These are phyloP conservation scores for Lagorchestes hirsutus DNA, from an alignment of 2,797 vertebrate species.

Conservation along the genomic window DNA sequence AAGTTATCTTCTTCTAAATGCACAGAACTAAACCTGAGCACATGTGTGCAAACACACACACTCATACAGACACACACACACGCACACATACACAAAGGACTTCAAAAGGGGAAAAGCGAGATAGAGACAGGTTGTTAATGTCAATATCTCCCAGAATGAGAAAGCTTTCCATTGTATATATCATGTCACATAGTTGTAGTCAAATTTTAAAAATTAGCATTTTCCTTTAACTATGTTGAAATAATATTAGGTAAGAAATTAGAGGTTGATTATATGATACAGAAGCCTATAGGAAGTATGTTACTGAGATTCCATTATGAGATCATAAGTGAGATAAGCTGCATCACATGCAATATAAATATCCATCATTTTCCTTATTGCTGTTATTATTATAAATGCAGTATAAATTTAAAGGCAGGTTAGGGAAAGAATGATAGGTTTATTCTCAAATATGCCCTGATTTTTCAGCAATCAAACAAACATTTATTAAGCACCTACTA, in stretches of 20 bases:
- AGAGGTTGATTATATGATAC: background rate
- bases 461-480: background rate
- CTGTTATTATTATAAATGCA: background rate
- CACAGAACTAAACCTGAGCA: background rate
- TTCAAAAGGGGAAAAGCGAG: background rate
- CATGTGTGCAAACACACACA: too few relatives aligned
- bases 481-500: background rate
- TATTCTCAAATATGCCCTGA: background rate
- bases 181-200: background rate
- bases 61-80: background rate
- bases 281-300: background rate
- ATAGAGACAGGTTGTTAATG: background rate
- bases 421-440: background rate
- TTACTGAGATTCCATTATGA: background rate
- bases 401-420: background rate
- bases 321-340: background rate
- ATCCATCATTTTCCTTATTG: background rate
- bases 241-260: background rate
- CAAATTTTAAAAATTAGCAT: background rate
- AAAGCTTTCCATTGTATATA: background rate
- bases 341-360: background rate
- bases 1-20: constrained; percentile 14
- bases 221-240: background rate
- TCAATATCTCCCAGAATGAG: background rate
- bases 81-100: background rate